These are phyloP conservation scores for Enteromius unitaeniatus DNA, from an alignment of 2,797 vertebrate species.

Conservation along the genomic window DNA sequence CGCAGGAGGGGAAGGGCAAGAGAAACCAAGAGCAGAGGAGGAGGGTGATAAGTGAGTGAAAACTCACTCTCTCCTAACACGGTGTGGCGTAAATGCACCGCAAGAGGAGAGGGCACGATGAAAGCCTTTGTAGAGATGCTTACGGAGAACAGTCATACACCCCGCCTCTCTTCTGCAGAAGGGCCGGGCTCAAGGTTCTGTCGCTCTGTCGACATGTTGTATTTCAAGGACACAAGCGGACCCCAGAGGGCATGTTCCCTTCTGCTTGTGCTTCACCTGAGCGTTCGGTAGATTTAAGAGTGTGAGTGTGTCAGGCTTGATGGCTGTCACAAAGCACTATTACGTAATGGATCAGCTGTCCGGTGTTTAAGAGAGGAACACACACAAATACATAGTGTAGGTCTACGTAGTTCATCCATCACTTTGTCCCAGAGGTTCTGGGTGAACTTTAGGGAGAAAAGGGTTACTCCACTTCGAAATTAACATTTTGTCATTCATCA, in stretches of 20 bases:
- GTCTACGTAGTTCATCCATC: background rate
- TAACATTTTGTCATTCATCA: too few relatives aligned
- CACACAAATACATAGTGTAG: constrained; percentile 1
- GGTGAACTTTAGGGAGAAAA: background rate
- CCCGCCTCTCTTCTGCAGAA: constrained; percentile 5
- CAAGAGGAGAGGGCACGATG: background rate
- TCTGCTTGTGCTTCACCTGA: constrained; percentile 4
- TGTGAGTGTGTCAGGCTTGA: background rate
- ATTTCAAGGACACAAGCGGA: constrained; percentile 31
- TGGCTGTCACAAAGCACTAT: constrained; percentile 38
- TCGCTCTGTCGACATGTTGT: background rate
- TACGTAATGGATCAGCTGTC: constrained; percentile 48
- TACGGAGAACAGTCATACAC: background rate
- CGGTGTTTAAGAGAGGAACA: constrained; percentile 30
- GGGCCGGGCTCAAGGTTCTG: background rate
- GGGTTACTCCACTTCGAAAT: too few relatives aligned
- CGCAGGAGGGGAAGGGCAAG: constrained; percentile 30
- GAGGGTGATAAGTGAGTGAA: constrained; percentile 45
- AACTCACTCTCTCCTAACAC: constrained; percentile 21
- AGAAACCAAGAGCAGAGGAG: constrained; percentile 21
- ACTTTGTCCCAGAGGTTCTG: background rate
- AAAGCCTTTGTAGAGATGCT: background rate
- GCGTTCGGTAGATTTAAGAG: background rate
- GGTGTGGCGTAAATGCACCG: constrained; percentile 13
- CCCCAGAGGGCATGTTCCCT: constrained; percentile 3